Percentiles rank a stretch among this genome's conserved stretches.
Conservation (phyloP, 2,888 invertebrate genomes). For the Mechanitis mazaeus region DNA sequence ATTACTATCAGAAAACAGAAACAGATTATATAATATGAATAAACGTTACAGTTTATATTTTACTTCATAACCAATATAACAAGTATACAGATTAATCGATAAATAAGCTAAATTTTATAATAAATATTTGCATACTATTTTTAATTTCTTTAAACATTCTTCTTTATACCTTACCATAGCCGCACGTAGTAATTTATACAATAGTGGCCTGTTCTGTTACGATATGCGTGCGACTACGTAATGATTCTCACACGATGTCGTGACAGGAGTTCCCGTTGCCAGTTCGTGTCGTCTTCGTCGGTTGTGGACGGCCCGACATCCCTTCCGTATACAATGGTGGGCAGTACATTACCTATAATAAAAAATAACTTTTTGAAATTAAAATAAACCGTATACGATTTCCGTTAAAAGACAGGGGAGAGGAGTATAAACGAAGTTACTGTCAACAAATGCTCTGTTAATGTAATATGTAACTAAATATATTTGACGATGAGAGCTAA, state of each 20-base stretch:
- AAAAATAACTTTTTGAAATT: conserved; percentile 13
- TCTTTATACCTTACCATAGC: conserved; percentile 9
- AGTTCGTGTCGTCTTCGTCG: conserved; percentile 82
- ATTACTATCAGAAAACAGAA: not conserved
- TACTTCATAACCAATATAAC: not conserved
- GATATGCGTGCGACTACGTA: conserved; percentile 52
- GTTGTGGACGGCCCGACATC: conserved; percentile 68
- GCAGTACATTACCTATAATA: conserved; percentile 76
- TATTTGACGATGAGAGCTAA: too few relatives aligned
- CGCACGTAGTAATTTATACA: conserved; percentile 42
- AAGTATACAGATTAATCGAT: not conserved
- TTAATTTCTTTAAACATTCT: too few relatives aligned
- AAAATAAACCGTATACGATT: too few relatives aligned
- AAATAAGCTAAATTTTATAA: not conserved
- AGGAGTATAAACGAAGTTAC: too few relatives aligned
- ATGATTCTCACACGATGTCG: conserved; percentile 71
- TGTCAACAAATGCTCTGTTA: too few relatives aligned
- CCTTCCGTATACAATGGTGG: conserved; percentile 67
- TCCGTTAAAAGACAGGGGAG: too few relatives aligned
- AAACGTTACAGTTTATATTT: not conserved
- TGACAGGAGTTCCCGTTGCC: conserved; percentile 82
- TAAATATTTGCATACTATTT: not conserved
- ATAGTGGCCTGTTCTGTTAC: conserved; percentile 53
- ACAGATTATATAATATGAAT: not conserved
- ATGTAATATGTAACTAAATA: too few relatives aligned